Conservation (phyloP, 2,113 vertebrate species). For the Limanda limanda region DNA sequence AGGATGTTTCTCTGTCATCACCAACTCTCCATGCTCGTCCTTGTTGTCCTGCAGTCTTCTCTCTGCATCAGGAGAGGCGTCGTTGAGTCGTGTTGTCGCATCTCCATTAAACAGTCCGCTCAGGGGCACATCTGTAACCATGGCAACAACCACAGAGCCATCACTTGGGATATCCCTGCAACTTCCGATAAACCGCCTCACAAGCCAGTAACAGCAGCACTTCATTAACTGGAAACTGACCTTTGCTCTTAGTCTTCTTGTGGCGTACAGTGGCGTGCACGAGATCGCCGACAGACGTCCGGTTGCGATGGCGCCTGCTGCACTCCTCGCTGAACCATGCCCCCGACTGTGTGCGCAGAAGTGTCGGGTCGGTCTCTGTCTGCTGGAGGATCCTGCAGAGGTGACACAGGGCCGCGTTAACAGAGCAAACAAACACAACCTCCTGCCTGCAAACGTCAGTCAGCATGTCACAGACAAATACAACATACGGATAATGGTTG, state of each 20-base stretch:
- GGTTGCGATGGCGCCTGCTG: constrained; percentile 82
- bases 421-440: constrained; percentile 14
- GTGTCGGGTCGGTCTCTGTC: constrained; percentile 80
- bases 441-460: neutral
- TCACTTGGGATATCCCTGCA: constrained; percentile 41
- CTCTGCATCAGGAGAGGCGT: constrained; percentile 22
- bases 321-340: constrained; percentile 91
- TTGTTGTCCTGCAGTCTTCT: constrained; percentile 31
- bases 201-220: neutral
- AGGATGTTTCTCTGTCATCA: constrained; percentile 1
- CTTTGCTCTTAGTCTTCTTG: constrained; percentile 83
- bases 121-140: constrained; percentile 67
- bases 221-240: constrained; percentile 69
- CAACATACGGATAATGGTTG: neutral
- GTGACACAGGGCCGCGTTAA: constrained; percentile 22
- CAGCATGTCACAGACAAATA: neutral
- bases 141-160: constrained; percentile 44
- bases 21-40: constrained; percentile 25
- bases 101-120: constrained; percentile 66
- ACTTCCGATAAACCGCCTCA: neutral
- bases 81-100: constrained; percentile 25
- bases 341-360: constrained; percentile 86
- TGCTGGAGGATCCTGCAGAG: constrained; percentile 84
- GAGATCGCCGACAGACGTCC: constrained; percentile 83
- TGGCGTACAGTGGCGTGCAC: constrained; percentile 90